A percentile compares a stretch with the other conserved stretches of the same genome.
phyloP scores from a whole-genome alignment of 1,140 invertebrate species.

The Littorina saxatilis region DNA sequence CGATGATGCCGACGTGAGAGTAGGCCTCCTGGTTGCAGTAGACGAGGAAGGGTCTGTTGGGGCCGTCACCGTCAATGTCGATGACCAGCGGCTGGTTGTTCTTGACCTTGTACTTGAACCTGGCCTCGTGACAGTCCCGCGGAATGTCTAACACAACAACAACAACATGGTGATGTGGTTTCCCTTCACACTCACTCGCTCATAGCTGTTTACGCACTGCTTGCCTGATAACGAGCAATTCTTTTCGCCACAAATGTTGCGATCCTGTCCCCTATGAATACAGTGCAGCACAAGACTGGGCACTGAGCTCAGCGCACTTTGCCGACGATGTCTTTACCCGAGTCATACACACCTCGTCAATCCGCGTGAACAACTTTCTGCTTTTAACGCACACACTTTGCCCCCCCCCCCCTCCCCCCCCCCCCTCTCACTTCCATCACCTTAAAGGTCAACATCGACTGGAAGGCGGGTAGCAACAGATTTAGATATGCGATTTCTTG shows the following conservation, averaged over 20 bases:
- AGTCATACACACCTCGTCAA: too few species aligned
- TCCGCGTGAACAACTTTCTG: not conserved
- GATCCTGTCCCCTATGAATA: not conserved
- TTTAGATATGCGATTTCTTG: too few species aligned
- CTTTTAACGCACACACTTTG: too few species aligned
- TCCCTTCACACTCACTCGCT: too few species aligned
- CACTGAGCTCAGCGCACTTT: not conserved
- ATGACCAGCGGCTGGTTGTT: conserved; percentile 10
- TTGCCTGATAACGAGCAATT: not conserved
- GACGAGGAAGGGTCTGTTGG: not conserved
- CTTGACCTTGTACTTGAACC: not conserved
- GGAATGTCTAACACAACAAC: too few species aligned
- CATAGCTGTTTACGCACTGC: too few species aligned
- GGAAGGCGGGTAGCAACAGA: too few species aligned
- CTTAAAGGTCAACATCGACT: too few species aligned
- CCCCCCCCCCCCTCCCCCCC: too few species aligned
- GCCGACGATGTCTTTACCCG: not conserved
- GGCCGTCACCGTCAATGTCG: conserved; percentile 11
- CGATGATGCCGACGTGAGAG: conserved; percentile 11
- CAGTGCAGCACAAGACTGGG: too few species aligned
- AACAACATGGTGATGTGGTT: too few species aligned
- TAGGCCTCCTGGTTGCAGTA: conserved; percentile 21
- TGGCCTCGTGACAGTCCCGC: not conserved
- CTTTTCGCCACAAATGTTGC: not conserved
- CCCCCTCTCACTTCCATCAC: too few species aligned